Evolutionary conservation across 2,113 vertebrate genomes (phyloP).

Genomic region (Cololabis saira): DNA sequence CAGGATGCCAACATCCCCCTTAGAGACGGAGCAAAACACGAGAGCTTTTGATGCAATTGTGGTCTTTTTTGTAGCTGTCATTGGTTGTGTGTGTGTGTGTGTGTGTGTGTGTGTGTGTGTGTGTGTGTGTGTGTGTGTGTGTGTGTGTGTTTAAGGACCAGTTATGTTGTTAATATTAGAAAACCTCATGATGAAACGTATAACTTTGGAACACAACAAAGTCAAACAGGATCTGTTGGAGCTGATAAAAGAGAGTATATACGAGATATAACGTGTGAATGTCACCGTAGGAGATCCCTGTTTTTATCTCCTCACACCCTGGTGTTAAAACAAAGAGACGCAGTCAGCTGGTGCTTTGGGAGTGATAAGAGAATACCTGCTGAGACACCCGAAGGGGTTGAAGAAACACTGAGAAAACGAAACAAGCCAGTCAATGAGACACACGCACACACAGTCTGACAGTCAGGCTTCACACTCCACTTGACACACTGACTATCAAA

Average conservation of each 20-base stretch:
- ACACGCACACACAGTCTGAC: slow-evolving; percentile 57
- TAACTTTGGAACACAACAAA: slow-evolving; percentile 16
- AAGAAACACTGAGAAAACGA: slow-evolving; percentile 65
- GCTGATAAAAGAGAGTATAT: slow-evolving; percentile 32
- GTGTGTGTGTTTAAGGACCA: neutral
- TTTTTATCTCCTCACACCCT: slow-evolving; percentile 77
- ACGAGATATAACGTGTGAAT: slow-evolving; percentile 25
- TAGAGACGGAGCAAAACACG: slow-evolving; percentile 63
- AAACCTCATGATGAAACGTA: neutral
- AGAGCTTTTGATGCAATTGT: slow-evolving; percentile 54
- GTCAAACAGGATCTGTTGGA: slow-evolving; percentile 9
- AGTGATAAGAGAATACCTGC: slow-evolving; percentile 77
- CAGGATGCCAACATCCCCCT: slow-evolving; percentile 72
- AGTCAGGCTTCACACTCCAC: slow-evolving; percentile 73
- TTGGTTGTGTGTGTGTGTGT: slow-evolving; percentile 10
- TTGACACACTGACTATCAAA: slow-evolving; percentile 74
- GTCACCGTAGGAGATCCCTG: slow-evolving; percentile 47
- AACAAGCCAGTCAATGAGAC: slow-evolving; percentile 63
- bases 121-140: slow-evolving; percentile 6
- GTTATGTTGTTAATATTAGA: neutral
- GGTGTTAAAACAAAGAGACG: slow-evolving; percentile 80
- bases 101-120: neutral
- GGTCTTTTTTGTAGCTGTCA: slow-evolving; percentile 33
- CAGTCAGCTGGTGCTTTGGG: slow-evolving; percentile 63
- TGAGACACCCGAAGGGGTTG: slow-evolving; percentile 69